Conservation (phyloP, 1,140 invertebrate species). For the Palaemon carinicauda region DNA sequence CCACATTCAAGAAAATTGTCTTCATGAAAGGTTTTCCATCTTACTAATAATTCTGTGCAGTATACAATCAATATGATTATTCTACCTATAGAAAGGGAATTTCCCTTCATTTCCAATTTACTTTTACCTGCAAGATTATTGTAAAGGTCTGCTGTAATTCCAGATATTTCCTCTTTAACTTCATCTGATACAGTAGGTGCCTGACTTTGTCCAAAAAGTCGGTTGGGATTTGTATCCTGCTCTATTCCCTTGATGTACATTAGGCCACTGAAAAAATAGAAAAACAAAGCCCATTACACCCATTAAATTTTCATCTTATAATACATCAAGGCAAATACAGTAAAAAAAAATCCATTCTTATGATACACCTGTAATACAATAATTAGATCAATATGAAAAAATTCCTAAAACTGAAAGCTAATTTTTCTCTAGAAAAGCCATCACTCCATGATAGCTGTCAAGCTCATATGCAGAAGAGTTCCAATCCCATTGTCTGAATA, state of each 20-base stretch:
- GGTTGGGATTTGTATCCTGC: not conserved
- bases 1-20: too few relatives aligned
- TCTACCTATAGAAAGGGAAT: not conserved
- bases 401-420: too few relatives aligned
- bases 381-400: not conserved
- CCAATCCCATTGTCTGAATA: too few relatives aligned
- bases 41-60: too few relatives aligned
- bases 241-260: not conserved
- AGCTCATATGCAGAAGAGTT: too few relatives aligned
- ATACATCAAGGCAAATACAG: too few relatives aligned
- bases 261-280: not conserved
- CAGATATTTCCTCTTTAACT: not conserved
- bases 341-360: too few relatives aligned
- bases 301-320: not conserved
- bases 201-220: not conserved
- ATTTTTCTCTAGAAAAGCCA: too few relatives aligned
- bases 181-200: not conserved
- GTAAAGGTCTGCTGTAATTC: not conserved
- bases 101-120: not conserved
- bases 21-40: too few relatives aligned
- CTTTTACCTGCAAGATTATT: not conserved
- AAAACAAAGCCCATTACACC: not conserved
- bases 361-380: too few relatives aligned
- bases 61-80: too few relatives aligned
- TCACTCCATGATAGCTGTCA: too few relatives aligned